phyloP scores from a whole-genome alignment of 2,797 vertebrate species.

The Melanotaenia trifasciata region DNA sequence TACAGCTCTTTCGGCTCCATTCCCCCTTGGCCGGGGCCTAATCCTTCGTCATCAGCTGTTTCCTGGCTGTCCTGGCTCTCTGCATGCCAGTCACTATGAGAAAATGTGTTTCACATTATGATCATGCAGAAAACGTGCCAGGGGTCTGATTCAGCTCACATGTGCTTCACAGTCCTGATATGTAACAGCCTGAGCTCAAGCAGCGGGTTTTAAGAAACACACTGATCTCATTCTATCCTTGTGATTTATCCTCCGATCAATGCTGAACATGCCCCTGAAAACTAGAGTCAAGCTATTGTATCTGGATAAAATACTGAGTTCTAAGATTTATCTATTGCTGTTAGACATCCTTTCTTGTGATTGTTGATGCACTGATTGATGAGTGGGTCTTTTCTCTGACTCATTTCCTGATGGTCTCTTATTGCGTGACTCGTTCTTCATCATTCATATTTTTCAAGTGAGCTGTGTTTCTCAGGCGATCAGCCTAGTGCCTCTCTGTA shows the following conservation, averaged over 20 bases:
- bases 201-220: constrained; percentile 48
- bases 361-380: neutral
- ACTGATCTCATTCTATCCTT: constrained; percentile 51
- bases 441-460: constrained; percentile 52
- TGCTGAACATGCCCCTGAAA: constrained; percentile 47
- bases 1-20: constrained; percentile 49
- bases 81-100: constrained; percentile 71
- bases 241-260: constrained; percentile 44
- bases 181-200: constrained; percentile 48
- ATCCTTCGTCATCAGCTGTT: constrained; percentile 83
- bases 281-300: constrained; percentile 1
- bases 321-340: neutral
- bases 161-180: constrained; percentile 19
- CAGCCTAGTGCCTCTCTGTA: neutral
- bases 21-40: constrained; percentile 65
- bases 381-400: constrained; percentile 29
- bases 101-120: constrained; percentile 83
- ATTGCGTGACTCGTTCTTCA: constrained; percentile 60
- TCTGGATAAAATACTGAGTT: constrained; percentile 11
- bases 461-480: constrained; percentile 28
- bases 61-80: constrained; percentile 66
- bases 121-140: constrained; percentile 76
- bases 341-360: constrained; percentile 13
- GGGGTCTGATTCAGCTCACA: constrained; percentile 58
- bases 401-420: constrained; percentile 39